Evolutionary conservation across 2,888 invertebrate species (phyloP), one percentile per base, ranked within the genome.

Genomic region (Meteorus cinctellus): DNA sequence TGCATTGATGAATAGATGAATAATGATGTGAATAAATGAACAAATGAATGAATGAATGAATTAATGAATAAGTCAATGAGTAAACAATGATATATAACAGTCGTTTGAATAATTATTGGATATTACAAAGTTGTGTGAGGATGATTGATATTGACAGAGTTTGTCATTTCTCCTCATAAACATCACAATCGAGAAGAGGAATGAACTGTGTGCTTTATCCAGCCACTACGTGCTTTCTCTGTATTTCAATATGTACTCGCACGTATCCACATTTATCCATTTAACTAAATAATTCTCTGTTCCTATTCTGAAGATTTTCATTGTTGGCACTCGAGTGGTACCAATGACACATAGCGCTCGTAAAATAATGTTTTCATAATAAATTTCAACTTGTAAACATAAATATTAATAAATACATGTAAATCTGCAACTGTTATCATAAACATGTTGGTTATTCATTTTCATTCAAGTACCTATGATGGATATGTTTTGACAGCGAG

Each of bases 81-180:
- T 19, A 31, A 59, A 77, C 16, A 48, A 78, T 80, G 79, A 78
- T 78, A 80, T 80, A 79, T 41, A 65, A 65, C 78, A 80, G 75
- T 78, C 71, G 77, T 78, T 80, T 65, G 73, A 31, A 73, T 73
- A 62, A 76, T 79, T 78, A 78, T 75, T 78, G 75, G 74, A 74
- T 75, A 74, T 75, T 79, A 79, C 79, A 79, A 79, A 79, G 72
- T 76, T 73, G 12, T 74, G 41, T 55, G 36, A 76, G 74, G 69
- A 70, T 59, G 59, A 65, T 29, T 19, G 36, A 59, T 41, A 12
- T 41, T 41, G 41, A 41, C 41, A 41, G 34, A 6, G 41, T 41
- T 41, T 6, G 1, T 41, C 41, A 12, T 41, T 41, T 41, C 41
- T 41, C 12, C 12, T 10, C 12, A 41, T 41, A 8, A 8, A 12